Evolutionary conservation across 2,888 invertebrate genomes (phyloP), one percentile per base, ranked within the genome.

Genomic region (Platycheirus rosarum): DNA sequence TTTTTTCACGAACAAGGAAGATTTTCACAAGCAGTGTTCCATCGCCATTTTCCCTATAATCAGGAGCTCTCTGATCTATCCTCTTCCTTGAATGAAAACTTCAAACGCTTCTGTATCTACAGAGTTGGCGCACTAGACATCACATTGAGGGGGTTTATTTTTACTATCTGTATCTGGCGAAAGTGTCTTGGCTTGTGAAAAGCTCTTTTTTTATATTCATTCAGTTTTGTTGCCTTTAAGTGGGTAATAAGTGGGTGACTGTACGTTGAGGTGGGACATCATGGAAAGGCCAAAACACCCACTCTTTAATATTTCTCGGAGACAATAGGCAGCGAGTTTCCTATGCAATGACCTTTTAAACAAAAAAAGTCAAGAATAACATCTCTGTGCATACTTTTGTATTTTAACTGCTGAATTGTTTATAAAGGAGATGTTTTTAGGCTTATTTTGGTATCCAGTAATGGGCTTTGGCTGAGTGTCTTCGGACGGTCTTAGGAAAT

Each of bases 141-240:
- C 20, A 48, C 46, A 14, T 16, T 14, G 37, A 40, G 70, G 26
- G 9, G 35, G 53, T 71, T 63, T 70, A 66, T 70, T 80, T 82
- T 66, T 77, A 82, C 82, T 82, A 82, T 82, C 77, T 82, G 82
- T 82, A 82, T 82, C 82, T 82, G 77, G 76, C 49, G 71, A 82
- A 66, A 55, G 71, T 70, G 42, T 82, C 70, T 75, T 79, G 63
- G 42, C 29, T 70, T 70, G 76, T 76, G 62, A 8, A 82, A 82
- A 82, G 82, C 82, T 82, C 62, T 73, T 76, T 68, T 66, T 66
- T 70, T 80, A 55, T 62, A 66, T 82, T 82, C 82, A 82, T 82
- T 82, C 82, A 82, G 77, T 82, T 82, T 57, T 77, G 71, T 62
- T 73, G 71, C 73, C 71, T 73, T 53, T 68, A 66, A 68, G 66